Evolutionary conservation across 2,888 invertebrate genomes (phyloP), one percentile per base, ranked within the genome.

Genomic region (Acanthosepion lycidas): DNA sequence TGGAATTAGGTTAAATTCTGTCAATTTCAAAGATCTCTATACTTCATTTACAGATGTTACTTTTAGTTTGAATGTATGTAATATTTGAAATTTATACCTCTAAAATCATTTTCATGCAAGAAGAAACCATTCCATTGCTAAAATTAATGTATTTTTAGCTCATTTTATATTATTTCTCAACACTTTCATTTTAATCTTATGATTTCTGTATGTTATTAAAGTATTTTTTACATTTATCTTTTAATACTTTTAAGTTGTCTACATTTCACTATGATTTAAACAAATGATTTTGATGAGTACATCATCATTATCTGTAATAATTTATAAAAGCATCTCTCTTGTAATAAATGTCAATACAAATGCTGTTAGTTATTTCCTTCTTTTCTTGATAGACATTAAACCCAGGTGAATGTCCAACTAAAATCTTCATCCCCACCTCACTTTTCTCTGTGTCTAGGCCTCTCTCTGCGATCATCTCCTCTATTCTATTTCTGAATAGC

Each of bases 401-500:
- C 12, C 78, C 78, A 78, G 78, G 78, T 78, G n/a, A 18, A 78
- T n/a, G n/a, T 78, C 78, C 78, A 78, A 78, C n/a, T 59, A 23
- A 59, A 59, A 59, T 59, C 59, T 59, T 59, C 59, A 59, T 23
- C 59, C 6, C 59, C 59, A 3, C 59, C 6, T 20, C 12, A 5
- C 78, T 78, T 78, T 78, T 78, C 78, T 15, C 15, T 78, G 12
- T n/a, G n/a, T 78, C 78, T 78, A 15, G 18, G 78, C n/a, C 78
- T 78, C n/a, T 78, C 78, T 78, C n/a, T 78, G n/a, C 15, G 59
- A 59, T 59, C 59, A 59, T 59, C 59, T 78, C 78, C 33, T n/a
- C 78, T 78, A n/a, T 78, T 78, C 78, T 78, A 78, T 78, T 78
- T n/a, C n/a, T 78, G 78, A 78, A 78, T 78, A 78, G 78, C n/a